A percentile compares a stretch with the other conserved stretches of the same genome.
phyloP scores from a whole-genome alignment of 2,888 invertebrate species.

The Uropetala carovei region DNA sequence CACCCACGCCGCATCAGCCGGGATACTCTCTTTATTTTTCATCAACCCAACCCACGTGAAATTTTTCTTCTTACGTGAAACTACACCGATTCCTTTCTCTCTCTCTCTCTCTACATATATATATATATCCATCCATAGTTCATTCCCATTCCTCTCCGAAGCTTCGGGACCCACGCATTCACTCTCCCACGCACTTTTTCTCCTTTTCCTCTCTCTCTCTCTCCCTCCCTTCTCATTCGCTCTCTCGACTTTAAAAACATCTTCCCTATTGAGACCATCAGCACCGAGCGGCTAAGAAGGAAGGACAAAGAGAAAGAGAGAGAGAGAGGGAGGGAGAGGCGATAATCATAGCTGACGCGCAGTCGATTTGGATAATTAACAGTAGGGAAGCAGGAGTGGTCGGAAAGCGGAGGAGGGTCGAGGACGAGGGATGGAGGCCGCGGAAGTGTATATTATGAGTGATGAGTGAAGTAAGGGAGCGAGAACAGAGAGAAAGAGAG shows the following conservation, averaged over 20 bases:
- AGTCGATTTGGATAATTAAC: constrained; percentile 13
- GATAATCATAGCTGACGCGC: constrained; percentile 24
- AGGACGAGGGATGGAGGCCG: too few relatives aligned
- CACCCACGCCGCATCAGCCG: not conserved
- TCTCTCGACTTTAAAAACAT: not conserved
- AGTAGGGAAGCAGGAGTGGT: not conserved
- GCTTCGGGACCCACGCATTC: not conserved
- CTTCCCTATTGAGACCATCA: not conserved
- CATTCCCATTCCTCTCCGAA: not conserved
- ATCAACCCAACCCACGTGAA: not conserved
- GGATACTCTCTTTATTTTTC: too few relatives aligned
- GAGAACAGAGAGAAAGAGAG: not conserved
- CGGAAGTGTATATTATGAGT: not conserved
- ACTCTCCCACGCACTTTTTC: not conserved
- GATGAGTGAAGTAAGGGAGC: not conserved
- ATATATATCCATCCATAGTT: too few relatives aligned
- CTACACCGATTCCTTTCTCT: not conserved
- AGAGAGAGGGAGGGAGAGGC: not conserved
- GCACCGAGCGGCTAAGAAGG: too few relatives aligned
- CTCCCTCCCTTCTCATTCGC: not conserved
- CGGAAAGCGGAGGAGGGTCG: not conserved
- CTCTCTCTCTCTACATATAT: not conserved
- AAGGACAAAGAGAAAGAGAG: too few relatives aligned
- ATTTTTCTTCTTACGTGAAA: not conserved
- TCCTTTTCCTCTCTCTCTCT: not conserved